phyloP scores from a whole-genome alignment of 1,140 invertebrate genomes.

The Stenopsyche tienmushanensis region DNA sequence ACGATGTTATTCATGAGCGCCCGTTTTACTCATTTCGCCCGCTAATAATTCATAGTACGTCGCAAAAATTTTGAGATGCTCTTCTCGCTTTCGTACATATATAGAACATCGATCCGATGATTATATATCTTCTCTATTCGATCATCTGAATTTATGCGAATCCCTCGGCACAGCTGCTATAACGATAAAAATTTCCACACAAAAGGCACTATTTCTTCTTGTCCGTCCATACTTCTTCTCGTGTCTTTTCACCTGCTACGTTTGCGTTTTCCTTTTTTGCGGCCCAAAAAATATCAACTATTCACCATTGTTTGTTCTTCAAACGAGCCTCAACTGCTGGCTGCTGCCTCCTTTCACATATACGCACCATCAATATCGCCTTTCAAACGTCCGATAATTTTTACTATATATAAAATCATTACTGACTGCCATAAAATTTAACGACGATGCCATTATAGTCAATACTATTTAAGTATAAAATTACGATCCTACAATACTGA shows the following conservation, averaged over 20 bases:
- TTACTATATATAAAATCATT: no score
- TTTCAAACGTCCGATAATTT: no score
- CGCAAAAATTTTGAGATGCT: neutral
- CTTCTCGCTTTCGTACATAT: neutral
- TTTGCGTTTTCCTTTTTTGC: constrained; percentile 1
- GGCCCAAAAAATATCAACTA: neutral
- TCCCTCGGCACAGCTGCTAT: constrained; percentile 23
- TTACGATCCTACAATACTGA: no score
- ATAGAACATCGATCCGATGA: no score
- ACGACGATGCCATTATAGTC: no score
- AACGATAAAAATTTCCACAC: constrained; percentile 35
- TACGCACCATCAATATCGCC: no score
- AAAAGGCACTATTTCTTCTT: constrained; percentile 37
- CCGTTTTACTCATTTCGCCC: no score
- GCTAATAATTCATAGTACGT: neutral
- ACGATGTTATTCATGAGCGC: neutral
- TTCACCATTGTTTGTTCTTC: neutral
- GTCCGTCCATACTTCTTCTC: constrained; percentile 23
- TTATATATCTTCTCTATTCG: constrained; percentile 11
- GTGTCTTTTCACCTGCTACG: constrained; percentile 29
- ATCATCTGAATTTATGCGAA: constrained; percentile 8
- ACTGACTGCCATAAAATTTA: no score
- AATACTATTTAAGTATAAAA: no score
- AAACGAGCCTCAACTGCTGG: no score
- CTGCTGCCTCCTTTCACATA: no score